Conservation (phyloP, 2,888 invertebrate species). For the Trachelus iudaicus region DNA sequence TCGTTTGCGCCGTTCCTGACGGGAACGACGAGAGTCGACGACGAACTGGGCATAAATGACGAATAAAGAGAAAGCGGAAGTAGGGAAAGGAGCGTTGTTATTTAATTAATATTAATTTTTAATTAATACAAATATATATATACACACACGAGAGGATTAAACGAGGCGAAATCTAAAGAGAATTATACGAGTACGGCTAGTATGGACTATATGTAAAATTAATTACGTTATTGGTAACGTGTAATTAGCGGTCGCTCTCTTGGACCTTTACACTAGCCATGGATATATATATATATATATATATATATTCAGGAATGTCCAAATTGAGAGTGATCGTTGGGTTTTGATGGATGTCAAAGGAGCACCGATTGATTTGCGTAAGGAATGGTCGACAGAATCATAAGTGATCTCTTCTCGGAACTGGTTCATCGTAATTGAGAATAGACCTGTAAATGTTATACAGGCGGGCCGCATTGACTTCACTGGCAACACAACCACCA, state of each 20-base stretch:
- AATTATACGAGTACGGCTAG: constrained; percentile 26
- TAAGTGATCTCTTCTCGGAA: neutral
- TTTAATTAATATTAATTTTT: constrained; percentile 30
- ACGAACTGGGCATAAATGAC: constrained; percentile 27
- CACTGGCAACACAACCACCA: neutral
- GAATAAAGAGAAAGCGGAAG: constrained; percentile 21
- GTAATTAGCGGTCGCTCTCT: constrained; percentile 24
- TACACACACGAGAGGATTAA: neutral
- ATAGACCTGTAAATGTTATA: neutral
- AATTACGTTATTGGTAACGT: constrained; percentile 31
- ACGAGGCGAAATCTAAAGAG: constrained; percentile 23
- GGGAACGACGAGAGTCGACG: neutral
- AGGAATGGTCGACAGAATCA: neutral
- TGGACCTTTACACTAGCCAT: constrained; percentile 29
- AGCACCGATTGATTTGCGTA: neutral
- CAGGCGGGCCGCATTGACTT: neutral
- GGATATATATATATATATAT: constrained; percentile 13
- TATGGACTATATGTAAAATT: constrained; percentile 22
- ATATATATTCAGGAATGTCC: neutral
- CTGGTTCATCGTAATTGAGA: neutral
- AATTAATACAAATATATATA: constrained; percentile 21
- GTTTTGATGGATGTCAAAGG: neutral
- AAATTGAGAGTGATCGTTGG: neutral
- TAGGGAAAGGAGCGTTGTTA: constrained; percentile 23
- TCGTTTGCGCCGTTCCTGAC: neutral